phyloP scores from a whole-genome alignment of 2,888 invertebrate genomes.

The Euzophera pinguis region DNA sequence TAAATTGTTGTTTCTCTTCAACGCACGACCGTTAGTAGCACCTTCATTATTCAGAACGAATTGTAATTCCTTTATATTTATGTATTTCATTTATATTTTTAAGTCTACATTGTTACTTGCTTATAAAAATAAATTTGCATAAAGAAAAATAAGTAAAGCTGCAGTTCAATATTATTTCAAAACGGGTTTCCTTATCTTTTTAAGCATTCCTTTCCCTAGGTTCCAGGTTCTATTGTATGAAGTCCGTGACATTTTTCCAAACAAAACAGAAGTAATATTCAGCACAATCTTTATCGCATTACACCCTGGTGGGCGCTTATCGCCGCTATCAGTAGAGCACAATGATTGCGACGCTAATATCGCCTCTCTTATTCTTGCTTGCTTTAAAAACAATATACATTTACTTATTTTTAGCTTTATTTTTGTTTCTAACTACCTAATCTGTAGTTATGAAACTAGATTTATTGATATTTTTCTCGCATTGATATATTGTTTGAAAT shows the following conservation, averaged over 20 bases:
- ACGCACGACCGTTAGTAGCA: slow-evolving; percentile 12
- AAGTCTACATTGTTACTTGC: no score
- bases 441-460: no score
- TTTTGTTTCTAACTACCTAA: neutral
- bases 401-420: slow-evolving; percentile 6
- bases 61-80: no score
- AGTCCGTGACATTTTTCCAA: slow-evolving; percentile 11
- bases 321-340: slow-evolving; percentile 52
- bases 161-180: no score
- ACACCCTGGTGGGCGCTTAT: slow-evolving; percentile 62
- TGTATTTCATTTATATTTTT: no score
- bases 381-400: slow-evolving; percentile 26
- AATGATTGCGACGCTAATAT: slow-evolving; percentile 39
- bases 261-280: slow-evolving; percentile 10
- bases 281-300: slow-evolving; percentile 27
- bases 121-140: no score
- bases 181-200: neutral
- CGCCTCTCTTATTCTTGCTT: slow-evolving; percentile 18
- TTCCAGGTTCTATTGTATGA: neutral
- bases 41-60: slow-evolving; percentile 16
- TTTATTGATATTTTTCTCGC: no score
- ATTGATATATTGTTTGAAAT: no score
- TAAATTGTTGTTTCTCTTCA: slow-evolving; percentile 9
- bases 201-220: slow-evolving; percentile 8
- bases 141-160: no score